These are phyloP conservation scores for Leguminivora glycinivorella DNA, from an alignment of 1,140 invertebrate species.

Conservation along the genomic window DNA sequence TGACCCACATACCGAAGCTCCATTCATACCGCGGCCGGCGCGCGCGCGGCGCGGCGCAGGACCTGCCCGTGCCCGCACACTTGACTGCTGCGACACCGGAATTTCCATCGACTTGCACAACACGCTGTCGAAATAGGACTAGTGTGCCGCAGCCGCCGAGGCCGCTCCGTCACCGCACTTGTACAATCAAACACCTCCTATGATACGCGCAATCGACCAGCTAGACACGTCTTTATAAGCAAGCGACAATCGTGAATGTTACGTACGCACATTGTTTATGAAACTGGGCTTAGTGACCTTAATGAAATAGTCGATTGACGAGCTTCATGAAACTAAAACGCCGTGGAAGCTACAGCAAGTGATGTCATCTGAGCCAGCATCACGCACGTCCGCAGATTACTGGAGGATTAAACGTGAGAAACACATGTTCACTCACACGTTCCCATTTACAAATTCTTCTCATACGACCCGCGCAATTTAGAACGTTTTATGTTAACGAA, in stretches of 20 bases:
- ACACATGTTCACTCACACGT: slow-evolving; percentile 41
- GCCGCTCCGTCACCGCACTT: slow-evolving; percentile 71
- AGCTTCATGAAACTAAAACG: slow-evolving; percentile 34
- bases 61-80: slow-evolving; percentile 51
- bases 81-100: slow-evolving; percentile 52
- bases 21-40: slow-evolving; percentile 76
- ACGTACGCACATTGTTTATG: slow-evolving; percentile 13
- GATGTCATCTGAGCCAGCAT: slow-evolving; percentile 31
- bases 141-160: slow-evolving; percentile 43
- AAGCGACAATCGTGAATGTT: background rate
- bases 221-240: slow-evolving; percentile 30
- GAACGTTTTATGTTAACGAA: slow-evolving; percentile 25
- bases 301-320: slow-evolving; percentile 34
- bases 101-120: slow-evolving; percentile 72
- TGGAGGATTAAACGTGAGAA: slow-evolving; percentile 41
- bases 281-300: slow-evolving; percentile 23
- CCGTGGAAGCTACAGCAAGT: slow-evolving; percentile 36
- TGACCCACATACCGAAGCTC: slow-evolving; percentile 72
- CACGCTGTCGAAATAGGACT: slow-evolving; percentile 54
- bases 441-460: slow-evolving; percentile 37
- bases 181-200: slow-evolving; percentile 72
- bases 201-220: slow-evolving; percentile 45
- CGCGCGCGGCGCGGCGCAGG: slow-evolving; percentile 59
- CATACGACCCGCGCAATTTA: slow-evolving; percentile 37
- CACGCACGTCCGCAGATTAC: slow-evolving; percentile 37